phyloP scores from a whole-genome alignment of 2,113 vertebrate species.

The Malaclemys terrapin region DNA sequence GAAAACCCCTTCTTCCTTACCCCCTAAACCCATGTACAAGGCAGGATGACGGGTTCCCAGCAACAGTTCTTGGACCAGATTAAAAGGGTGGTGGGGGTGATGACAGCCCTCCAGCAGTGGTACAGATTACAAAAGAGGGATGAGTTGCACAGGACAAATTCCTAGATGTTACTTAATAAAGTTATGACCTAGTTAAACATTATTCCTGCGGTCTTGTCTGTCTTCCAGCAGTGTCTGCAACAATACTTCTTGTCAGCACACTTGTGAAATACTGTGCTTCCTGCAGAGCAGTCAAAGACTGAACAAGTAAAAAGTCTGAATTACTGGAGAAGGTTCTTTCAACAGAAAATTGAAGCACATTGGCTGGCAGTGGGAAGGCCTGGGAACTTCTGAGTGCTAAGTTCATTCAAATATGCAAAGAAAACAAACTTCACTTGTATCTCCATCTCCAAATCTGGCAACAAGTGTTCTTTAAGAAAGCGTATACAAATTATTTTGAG shows the following conservation, averaged over 20 bases:
- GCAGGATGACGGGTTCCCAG: background rate
- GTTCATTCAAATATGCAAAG: background rate
- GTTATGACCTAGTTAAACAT: background rate
- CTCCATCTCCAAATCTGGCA: background rate
- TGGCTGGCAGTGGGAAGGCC: background rate
- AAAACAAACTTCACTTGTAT: background rate
- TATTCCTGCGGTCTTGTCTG: background rate
- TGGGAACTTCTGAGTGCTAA: background rate
- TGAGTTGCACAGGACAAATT: background rate
- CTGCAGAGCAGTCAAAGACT: background rate
- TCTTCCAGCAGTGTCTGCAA: background rate
- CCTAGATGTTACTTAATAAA: background rate
- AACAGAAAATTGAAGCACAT: background rate
- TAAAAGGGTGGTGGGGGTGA: background rate
- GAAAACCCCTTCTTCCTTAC: background rate
- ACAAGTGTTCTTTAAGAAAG: background rate
- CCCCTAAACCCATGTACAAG: background rate
- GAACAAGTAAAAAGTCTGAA: background rate
- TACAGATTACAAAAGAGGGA: background rate
- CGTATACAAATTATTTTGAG: background rate
- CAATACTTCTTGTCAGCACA: background rate
- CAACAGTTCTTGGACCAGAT: background rate
- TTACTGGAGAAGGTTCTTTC: background rate
- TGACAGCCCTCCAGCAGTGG: background rate
- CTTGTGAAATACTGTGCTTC: background rate